Conservation (phyloP, 2,113 vertebrate genomes). For the Sarotherodon lohbergeri region DNA sequence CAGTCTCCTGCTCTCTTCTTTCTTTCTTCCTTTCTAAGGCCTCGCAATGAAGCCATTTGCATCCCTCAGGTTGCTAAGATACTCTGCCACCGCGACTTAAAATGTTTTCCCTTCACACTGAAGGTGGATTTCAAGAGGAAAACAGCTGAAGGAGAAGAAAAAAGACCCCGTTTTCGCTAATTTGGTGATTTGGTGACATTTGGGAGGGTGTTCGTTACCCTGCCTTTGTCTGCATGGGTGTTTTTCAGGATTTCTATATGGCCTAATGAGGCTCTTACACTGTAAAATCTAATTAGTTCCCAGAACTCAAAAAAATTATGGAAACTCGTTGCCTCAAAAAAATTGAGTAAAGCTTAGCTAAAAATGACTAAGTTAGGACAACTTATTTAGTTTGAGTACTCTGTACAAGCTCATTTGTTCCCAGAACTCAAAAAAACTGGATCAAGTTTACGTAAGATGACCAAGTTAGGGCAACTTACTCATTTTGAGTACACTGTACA, state of each 20-base stretch:
- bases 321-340: no score
- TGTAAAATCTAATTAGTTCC: no score
- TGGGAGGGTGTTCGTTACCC: neutral
- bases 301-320: no score
- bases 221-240: neutral
- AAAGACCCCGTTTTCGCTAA: slow-evolving; percentile 1
- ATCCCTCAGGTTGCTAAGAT: slow-evolving; percentile 67
- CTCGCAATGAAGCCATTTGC: slow-evolving; percentile 62
- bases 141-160: slow-evolving; percentile 30
- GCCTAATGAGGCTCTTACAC: slow-evolving; percentile 58
- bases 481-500: no score
- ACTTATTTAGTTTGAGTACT: no score
- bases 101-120: slow-evolving; percentile 55
- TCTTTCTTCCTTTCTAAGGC: slow-evolving; percentile 47
- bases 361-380: no score
- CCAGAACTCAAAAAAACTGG: no score
- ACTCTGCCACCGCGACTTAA: slow-evolving; percentile 38
- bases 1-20: slow-evolving; percentile 13
- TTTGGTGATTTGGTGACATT: slow-evolving; percentile 11
- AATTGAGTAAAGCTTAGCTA: no score
- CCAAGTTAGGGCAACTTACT: no score
- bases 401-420: no score
- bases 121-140: slow-evolving; percentile 41
- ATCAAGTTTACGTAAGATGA: no score
- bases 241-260: neutral